Evolutionary conservation across 2,888 invertebrate genomes (phyloP).

Genomic region (Teinopalpus imperialis): DNA sequence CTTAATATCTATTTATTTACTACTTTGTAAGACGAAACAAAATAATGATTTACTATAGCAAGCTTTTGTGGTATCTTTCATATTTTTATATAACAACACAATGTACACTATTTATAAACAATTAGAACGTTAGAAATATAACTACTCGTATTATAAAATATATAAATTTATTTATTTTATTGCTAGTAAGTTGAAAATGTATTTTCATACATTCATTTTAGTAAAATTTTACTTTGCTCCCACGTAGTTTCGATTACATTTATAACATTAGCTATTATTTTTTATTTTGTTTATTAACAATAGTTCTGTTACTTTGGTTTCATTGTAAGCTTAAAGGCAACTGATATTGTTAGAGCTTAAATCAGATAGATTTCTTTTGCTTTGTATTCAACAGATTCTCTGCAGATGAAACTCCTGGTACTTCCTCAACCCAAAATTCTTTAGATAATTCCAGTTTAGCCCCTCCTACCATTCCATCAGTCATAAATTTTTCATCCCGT

Average conservation of each 20-base stretch:
- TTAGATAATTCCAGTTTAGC: constrained; percentile 53
- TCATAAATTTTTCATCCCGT: constrained; percentile 68
- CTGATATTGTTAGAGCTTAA: constrained; percentile 53
- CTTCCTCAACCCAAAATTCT: constrained; percentile 70
- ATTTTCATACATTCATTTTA: background rate
- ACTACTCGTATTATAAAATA: too few relatives aligned
- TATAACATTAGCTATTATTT: constrained; percentile 11
- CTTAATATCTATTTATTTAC: constrained; percentile 23
- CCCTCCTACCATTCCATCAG: constrained; percentile 48
- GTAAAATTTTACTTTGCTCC: background rate
- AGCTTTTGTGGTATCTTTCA: constrained; percentile 76
- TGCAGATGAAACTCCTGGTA: constrained; percentile 72
- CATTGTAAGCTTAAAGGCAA: constrained; percentile 27
- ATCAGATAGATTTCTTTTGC: constrained; percentile 75
- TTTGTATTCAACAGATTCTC: constrained; percentile 82
- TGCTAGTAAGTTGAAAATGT: background rate
- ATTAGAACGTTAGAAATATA: too few relatives aligned
- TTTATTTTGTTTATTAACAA: constrained; percentile 21
- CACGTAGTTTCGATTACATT: background rate
- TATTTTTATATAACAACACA: constrained; percentile 24
- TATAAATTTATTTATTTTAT: background rate
- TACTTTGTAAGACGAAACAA: constrained; percentile 16
- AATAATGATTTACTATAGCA: constrained; percentile 28
- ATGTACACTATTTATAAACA: constrained; percentile 4
- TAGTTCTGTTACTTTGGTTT: constrained; percentile 25